Conservation (phyloP, 2,113 vertebrate species). For the Otus sunia region DNA sequence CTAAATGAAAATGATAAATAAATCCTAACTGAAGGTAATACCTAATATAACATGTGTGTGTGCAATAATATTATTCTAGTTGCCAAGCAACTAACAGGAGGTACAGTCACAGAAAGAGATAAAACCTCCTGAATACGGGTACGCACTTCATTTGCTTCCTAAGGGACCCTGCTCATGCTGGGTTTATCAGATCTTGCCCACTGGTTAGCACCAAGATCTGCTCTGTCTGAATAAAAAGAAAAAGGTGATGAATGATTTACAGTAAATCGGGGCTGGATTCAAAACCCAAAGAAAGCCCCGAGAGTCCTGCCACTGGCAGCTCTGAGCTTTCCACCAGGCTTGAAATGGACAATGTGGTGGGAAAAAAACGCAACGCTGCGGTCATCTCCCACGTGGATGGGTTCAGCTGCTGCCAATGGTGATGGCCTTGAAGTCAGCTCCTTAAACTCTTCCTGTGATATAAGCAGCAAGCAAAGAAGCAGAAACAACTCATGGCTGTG, state of each 20-base stretch:
- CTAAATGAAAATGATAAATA: not conserved
- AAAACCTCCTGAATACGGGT: not conserved
- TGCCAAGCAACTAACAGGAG: conserved; percentile 27
- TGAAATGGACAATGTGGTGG: accelerated
- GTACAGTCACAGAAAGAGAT: not conserved
- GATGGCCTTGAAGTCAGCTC: not conserved
- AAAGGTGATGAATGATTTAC: not conserved
- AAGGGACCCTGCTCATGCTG: not conserved
- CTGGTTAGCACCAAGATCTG: not conserved
- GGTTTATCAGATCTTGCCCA: not conserved
- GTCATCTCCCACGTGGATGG: accelerated
- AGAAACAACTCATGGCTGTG: not conserved
- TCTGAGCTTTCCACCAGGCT: not conserved
- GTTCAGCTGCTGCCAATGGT: not conserved
- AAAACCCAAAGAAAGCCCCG: not conserved
- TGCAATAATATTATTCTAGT: conserved; percentile 13
- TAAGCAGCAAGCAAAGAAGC: not conserved
- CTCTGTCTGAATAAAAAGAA: not conserved
- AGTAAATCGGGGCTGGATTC: not conserved
- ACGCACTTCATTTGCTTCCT: not conserved
- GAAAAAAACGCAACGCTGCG: not conserved
- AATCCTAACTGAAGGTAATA: not conserved
- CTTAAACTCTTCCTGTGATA: not conserved
- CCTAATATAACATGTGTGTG: not conserved
- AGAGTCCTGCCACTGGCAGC: not conserved